phyloP scores from a whole-genome alignment of 2,797 vertebrate species.

The Eospalax fontanierii region DNA sequence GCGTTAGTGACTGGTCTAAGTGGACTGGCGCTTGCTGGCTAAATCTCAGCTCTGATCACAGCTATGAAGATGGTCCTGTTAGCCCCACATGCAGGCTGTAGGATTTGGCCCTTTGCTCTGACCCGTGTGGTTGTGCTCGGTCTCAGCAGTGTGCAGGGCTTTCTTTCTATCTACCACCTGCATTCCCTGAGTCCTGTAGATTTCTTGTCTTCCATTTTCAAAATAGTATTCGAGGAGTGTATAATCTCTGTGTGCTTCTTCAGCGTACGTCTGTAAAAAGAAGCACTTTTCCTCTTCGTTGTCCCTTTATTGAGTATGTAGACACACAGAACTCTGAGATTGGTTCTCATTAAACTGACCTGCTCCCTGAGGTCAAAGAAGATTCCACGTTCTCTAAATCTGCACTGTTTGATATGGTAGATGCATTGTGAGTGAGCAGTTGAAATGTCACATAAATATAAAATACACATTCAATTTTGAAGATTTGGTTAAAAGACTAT shows the following conservation, averaged over 20 bases:
- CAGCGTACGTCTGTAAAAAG: neutral
- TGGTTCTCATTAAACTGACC: neutral
- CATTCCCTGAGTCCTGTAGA: neutral
- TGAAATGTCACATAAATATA: neutral
- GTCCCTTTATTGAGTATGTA: neutral
- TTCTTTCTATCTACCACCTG: neutral
- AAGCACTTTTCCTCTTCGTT: neutral
- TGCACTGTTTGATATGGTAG: neutral
- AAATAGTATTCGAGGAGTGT: neutral
- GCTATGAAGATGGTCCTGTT: neutral
- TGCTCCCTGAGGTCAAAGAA: neutral
- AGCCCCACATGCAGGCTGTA: no score
- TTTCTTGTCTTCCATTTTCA: neutral
- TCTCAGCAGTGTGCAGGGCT: fast-evolving
- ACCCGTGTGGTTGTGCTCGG: neutral
- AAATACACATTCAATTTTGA: neutral
- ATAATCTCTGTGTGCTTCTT: neutral
- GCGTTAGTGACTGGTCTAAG: neutral
- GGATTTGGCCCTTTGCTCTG: neutral
- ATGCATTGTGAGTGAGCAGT: neutral
- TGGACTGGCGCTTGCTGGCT: neutral
- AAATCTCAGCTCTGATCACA: no score
- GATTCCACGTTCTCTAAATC: neutral
- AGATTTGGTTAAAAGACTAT: neutral
- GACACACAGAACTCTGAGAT: neutral